Evolutionary conservation across 2,888 invertebrate genomes (phyloP).

Genomic region (Mallateleia sp.): DNA sequence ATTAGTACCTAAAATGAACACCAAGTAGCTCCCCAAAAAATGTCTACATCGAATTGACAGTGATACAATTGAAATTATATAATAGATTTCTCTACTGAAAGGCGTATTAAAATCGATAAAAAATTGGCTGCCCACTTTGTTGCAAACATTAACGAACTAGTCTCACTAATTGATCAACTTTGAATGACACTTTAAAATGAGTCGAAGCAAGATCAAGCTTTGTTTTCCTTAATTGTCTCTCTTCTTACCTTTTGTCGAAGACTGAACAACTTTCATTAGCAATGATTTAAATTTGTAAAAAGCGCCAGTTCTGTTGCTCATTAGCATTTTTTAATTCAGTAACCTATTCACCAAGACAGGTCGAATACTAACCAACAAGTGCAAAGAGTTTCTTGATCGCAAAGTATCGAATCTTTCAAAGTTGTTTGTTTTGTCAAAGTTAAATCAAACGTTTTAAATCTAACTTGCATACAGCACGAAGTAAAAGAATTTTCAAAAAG

Average conservation of each 20-base stretch:
- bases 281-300: not conserved
- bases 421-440: conserved; percentile 31
- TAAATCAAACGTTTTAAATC: conserved; percentile 4
- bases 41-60: no score
- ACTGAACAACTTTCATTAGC: not conserved
- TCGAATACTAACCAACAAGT: conserved; percentile 30
- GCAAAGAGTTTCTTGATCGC: conserved; percentile 18
- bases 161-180: no score
- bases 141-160: no score
- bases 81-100: no score
- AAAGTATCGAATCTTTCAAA: conserved; percentile 34
- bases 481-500: not conserved
- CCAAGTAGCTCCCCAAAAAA: no score
- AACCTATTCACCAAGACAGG: conserved; percentile 32
- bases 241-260: not conserved
- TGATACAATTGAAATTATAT: no score
- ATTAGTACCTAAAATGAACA: no score
- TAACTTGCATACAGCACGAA: conserved; percentile 23
- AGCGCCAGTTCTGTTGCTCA: conserved; percentile 42
- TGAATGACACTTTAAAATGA: no score
- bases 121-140: no score
- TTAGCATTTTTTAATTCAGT: conserved; percentile 34
- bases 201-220: no score
- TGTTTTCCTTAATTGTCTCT: no score
- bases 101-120: no score